These are phyloP conservation scores for Cirrhinus molitorella DNA, from an alignment of 2,797 vertebrate species.

Conservation along the genomic window DNA sequence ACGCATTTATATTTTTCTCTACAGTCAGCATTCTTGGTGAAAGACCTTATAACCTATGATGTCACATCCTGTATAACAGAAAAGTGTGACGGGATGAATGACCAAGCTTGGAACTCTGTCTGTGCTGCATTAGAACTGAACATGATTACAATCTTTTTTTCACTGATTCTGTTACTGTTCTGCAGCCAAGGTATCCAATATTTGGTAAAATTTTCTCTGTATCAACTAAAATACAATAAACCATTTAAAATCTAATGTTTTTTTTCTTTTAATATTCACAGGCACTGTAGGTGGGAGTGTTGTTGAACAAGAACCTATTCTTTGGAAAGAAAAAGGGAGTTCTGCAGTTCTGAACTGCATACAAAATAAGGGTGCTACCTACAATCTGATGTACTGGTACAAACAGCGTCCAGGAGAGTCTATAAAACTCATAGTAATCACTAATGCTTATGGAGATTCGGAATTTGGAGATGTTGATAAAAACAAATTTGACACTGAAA, in stretches of 20 bases:
- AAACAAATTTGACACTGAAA: constrained; percentile 44
- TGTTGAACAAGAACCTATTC: constrained; percentile 32
- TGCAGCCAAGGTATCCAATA: constrained; percentile 26
- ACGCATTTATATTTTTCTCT: not conserved
- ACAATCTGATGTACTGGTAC: constrained; percentile 56
- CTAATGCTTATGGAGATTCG: not conserved
- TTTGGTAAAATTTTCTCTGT: not conserved
- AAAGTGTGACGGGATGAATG: no score
- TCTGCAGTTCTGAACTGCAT: constrained; percentile 52
- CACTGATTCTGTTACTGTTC: constrained; percentile 13
- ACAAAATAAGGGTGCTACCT: constrained; percentile 20
- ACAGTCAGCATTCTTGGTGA: not conserved
- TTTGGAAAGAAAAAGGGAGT: not conserved
- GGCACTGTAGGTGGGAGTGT: constrained; percentile 16
- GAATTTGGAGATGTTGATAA: not conserved
- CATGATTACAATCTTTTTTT: no score
- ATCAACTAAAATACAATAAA: not conserved
- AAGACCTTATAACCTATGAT: not conserved
- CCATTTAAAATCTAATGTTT: not conserved
- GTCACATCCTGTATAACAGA: constrained; percentile 8
- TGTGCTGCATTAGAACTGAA: no score
- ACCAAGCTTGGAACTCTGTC: no score
- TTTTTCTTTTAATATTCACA: not conserved
- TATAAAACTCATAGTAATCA: constrained; percentile 48
- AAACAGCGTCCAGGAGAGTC: constrained; percentile 30